Percentiles rank a stretch among this genome's conserved stretches.
Conservation (phyloP, 2,888 invertebrate genomes). For the Eilema caniola region DNA sequence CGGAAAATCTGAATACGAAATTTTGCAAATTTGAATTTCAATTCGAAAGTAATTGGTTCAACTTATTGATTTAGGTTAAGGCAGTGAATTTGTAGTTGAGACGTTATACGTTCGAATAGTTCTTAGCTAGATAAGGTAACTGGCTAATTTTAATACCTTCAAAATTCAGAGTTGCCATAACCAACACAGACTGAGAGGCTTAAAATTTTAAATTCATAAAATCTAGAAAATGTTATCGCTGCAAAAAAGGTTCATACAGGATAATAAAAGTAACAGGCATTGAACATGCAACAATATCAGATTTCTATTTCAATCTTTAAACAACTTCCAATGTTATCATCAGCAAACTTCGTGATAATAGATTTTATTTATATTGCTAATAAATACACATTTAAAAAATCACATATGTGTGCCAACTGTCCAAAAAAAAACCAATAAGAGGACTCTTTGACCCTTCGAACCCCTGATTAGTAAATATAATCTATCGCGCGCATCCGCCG, state of each 20-base stretch:
- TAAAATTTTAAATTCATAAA: not conserved
- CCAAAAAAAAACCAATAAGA: too few relatives aligned
- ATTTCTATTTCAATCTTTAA: too few relatives aligned
- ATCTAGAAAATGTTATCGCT: not conserved
- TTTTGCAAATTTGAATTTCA: not conserved
- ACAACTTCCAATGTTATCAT: too few relatives aligned
- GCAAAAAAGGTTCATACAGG: not conserved
- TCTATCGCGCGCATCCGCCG: too few relatives aligned
- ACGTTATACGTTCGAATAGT: not conserved
- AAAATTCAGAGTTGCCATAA: not conserved
- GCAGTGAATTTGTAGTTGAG: not conserved
- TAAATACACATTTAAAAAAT: too few relatives aligned
- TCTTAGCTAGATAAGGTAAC: not conserved
- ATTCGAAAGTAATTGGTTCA: not conserved
- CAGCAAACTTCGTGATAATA: too few relatives aligned
- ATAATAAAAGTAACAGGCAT: too few relatives aligned
- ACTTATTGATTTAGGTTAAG: not conserved
- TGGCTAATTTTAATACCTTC: not conserved
- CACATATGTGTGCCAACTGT: too few relatives aligned
- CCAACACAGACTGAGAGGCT: not conserved
- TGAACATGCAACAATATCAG: too few relatives aligned
- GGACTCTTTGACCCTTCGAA: too few relatives aligned
- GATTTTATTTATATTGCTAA: too few relatives aligned
- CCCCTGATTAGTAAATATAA: too few relatives aligned
- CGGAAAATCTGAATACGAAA: not conserved